Percentiles rank a stretch among this genome's conserved stretches.
phyloP scores from a whole-genome alignment of 1,140 invertebrate species.

The Dolichoris vasculosae region DNA sequence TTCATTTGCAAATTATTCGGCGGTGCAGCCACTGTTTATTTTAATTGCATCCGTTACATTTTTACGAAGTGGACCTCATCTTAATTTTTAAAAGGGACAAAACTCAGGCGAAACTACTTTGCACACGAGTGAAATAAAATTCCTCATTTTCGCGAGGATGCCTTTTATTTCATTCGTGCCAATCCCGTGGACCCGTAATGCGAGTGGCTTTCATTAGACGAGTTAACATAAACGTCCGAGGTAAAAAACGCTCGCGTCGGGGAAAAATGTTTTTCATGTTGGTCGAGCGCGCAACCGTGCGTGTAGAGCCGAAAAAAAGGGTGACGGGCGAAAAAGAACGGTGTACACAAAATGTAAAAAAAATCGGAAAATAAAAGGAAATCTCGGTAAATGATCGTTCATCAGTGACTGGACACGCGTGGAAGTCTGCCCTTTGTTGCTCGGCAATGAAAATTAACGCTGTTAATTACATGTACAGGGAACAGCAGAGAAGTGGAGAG shows the following conservation, averaged over 20 bases:
- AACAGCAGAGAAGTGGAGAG: background rate
- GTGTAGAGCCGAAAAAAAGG: background rate
- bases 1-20: conserved; percentile 16
- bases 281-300: background rate
- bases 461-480: conserved; percentile 67
- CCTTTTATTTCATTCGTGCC: background rate
- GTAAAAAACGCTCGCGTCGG: background rate
- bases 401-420: conserved; percentile 59
- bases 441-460: conserved; percentile 71
- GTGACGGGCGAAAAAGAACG: background rate
- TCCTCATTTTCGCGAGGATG: background rate
- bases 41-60: conserved; percentile 11
- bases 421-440: conserved; percentile 63
- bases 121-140: conserved; percentile 16
- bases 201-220: conserved; percentile 34
- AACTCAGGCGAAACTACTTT: background rate
- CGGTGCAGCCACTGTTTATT: background rate
- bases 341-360: background rate
- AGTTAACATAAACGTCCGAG: conserved; percentile 30
- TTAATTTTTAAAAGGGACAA: conserved; percentile 29
- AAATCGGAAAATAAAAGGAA: conserved; percentile 60
- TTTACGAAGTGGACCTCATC: conserved; percentile 29
- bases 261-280: conserved; percentile 35
- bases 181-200: background rate
- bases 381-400: conserved; percentile 68